phyloP scores from a whole-genome alignment of 2,888 invertebrate species.

The Noctua janthina region DNA sequence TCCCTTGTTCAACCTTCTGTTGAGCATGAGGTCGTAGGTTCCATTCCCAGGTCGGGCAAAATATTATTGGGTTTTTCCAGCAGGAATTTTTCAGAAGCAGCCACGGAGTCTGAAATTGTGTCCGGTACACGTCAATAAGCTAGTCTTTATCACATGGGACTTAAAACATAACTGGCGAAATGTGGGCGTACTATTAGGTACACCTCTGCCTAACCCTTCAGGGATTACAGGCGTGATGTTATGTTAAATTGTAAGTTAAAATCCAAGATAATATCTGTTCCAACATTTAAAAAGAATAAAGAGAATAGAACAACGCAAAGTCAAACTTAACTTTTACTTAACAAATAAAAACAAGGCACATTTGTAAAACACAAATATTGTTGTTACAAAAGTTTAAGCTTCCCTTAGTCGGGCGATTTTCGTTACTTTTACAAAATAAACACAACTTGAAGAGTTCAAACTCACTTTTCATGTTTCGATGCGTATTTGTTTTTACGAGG shows the following conservation, averaged over 20 bases:
- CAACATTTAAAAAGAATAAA: conserved; percentile 10
- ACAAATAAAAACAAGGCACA: conserved; percentile 56
- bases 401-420: conserved; percentile 35
- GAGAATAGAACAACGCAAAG: conserved; percentile 14
- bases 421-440: conserved; percentile 56
- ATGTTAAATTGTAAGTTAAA: not conserved
- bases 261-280: not conserved
- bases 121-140: too few relatives aligned
- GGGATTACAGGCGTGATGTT: too few relatives aligned
- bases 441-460: conserved; percentile 49
- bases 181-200: too few relatives aligned
- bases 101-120: too few relatives aligned
- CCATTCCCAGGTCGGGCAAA: too few relatives aligned
- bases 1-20: too few relatives aligned
- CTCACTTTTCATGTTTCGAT: conserved; percentile 47
- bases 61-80: too few relatives aligned
- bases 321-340: conserved; percentile 42
- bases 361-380: conserved; percentile 63
- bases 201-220: too few relatives aligned
- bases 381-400: conserved; percentile 58
- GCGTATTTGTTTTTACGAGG: conserved; percentile 28
- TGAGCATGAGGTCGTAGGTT: too few relatives aligned
- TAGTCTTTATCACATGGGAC: too few relatives aligned
- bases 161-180: too few relatives aligned
- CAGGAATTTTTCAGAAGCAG: too few relatives aligned